Base-by-base conservation (phyloP, 30 jellyfish, hydroid and myxozoan species). In the Cassiopea xamachana region DNA sequence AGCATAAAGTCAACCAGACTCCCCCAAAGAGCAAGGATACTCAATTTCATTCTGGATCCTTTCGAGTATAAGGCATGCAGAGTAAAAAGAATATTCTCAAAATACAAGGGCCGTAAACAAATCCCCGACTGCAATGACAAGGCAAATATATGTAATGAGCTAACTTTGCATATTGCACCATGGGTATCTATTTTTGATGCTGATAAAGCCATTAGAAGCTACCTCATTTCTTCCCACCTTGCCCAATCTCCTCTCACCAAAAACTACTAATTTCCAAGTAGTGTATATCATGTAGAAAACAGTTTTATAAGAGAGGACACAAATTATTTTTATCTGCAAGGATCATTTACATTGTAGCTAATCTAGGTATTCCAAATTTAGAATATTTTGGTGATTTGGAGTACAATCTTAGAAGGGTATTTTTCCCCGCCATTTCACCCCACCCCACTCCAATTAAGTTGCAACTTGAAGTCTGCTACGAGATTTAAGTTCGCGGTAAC, bases 161-260 rank as follows among this genome's bases (percentile, higher is more conserved):
- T n/a, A n/a, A n/a, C n/a, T n/a, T n/a, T n/a, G n/a, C 50, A 9
- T 73, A 9, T 73, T 8, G 50, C 44, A 73, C 46, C 43, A n/a
- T 75, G 61, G 55, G 84, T 16, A 75, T 75, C 43, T 75, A 14
- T 69, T 17, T 2, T 75, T 75, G 68, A 75, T 44, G 84, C 84
- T 75, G 84, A 75, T 18, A 74, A 27, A 16, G 61, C 16, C 5
- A 16, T 75, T 69, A 17, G 78, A 69, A 69, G 78, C 78, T 69
- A 17, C 16, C 78, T 17, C 78, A 69, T 69, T 69, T 69, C 78
- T 2, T 17, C 47, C 78, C 5, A 69, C 78, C 78, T 69, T 69
- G 78, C 78, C 78, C 78, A 6, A 69, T 69, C 16, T 75, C 61
- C 16, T 44, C 68, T 16, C 84, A 75, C 84, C 84, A 75, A 75